Evolutionary conservation across 2,113 vertebrate species (phyloP).

Genomic region (Pycnonotus jocosus): DNA sequence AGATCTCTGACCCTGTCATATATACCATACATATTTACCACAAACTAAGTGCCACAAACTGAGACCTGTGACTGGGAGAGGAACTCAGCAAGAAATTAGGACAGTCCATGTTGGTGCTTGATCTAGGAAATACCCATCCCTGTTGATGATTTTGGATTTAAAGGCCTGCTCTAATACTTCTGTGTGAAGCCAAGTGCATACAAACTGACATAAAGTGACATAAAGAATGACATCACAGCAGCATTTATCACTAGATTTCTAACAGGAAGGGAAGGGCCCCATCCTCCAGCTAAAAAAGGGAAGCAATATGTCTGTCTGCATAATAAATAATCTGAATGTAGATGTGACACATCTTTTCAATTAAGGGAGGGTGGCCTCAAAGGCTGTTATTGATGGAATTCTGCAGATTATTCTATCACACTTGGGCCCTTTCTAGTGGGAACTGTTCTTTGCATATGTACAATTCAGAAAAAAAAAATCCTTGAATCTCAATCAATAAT

Average conservation of each 20-base stretch:
- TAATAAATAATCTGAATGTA: neutral
- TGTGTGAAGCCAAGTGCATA: neutral
- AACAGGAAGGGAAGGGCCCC: neutral
- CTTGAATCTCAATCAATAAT: neutral
- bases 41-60: no score
- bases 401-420: neutral
- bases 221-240: neutral
- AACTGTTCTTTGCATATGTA: neutral
- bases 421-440: rapidly evolving
- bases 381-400: neutral
- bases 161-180: neutral
- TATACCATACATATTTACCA: no score
- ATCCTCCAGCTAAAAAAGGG: neutral
- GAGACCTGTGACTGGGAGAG: rapidly evolving
- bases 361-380: neutral
- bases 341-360: neutral
- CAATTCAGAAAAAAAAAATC: neutral
- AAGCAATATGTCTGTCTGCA: neutral
- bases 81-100: neutral
- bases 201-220: neutral
- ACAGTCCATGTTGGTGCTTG: neutral
- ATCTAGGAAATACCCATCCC: neutral
- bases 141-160: neutral
- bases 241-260: neutral
- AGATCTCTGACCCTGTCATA: neutral